These are phyloP conservation scores for Sebastes fasciatus DNA, from an alignment of 2,113 vertebrate genomes.

Conservation along the genomic window DNA sequence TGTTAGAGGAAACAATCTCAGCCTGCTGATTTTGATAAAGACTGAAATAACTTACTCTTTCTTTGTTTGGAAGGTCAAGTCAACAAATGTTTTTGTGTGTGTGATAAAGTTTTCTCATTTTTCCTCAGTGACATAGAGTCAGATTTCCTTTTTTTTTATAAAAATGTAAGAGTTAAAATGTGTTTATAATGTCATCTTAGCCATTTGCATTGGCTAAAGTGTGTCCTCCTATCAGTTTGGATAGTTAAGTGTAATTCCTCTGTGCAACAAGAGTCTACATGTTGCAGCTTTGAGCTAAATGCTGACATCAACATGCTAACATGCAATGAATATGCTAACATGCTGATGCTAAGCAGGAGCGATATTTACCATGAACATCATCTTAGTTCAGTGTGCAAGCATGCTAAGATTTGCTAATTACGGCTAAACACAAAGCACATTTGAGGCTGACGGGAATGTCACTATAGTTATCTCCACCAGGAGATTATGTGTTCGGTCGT, in stretches of 20 bases:
- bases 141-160: not conserved
- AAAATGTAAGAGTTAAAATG: not conserved
- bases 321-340: not conserved
- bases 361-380: not conserved
- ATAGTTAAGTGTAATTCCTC: not conserved
- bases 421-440: not conserved
- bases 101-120: not conserved
- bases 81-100: not conserved
- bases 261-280: not conserved
- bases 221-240: not conserved
- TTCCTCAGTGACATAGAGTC: not conserved
- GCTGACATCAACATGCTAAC: not conserved
- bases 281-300: not conserved
- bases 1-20: constrained; percentile 47
- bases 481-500: too few species aligned
- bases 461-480: too few species aligned
- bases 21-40: constrained; percentile 45
- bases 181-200: not conserved
- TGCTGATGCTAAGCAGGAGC: not conserved
- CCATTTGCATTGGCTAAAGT: not conserved
- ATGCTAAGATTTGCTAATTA: not conserved
- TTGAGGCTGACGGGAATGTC: not conserved
- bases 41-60: not conserved
- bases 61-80: constrained; percentile 4
- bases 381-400: not conserved